Evolutionary conservation across 2,888 invertebrate species (phyloP).

Genomic region (Cheilosia pagana): DNA sequence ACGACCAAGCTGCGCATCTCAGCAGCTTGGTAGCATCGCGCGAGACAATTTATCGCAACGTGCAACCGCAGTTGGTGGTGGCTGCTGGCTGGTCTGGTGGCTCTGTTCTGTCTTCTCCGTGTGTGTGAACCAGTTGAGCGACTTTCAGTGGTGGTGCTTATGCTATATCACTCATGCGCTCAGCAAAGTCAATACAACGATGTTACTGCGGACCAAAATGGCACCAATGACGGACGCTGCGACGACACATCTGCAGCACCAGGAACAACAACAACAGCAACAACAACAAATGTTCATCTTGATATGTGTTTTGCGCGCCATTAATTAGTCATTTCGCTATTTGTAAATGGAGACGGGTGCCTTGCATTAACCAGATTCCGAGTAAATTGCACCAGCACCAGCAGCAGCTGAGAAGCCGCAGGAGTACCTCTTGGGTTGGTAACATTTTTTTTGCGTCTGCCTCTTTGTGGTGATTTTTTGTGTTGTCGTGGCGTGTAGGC

Average conservation of each 20-base stretch:
- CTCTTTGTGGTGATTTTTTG: slow-evolving; percentile 12
- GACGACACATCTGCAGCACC: slow-evolving; percentile 66
- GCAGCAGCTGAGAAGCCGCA: slow-evolving; percentile 54
- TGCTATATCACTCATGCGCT: slow-evolving; percentile 74
- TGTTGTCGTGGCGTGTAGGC: slow-evolving; percentile 58
- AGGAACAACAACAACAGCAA: slow-evolving; percentile 40
- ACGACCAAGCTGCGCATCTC: slow-evolving; percentile 5
- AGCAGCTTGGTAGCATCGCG: slow-evolving; percentile 3
- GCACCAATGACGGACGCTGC: slow-evolving; percentile 71
- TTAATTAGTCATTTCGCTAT: slow-evolving; percentile 79
- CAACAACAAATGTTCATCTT: slow-evolving; percentile 77
- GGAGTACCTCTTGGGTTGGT: slow-evolving; percentile 67
- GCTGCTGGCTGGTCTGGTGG: neutral
- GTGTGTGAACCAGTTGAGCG: slow-evolving; percentile 72
- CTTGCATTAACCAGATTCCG: slow-evolving; percentile 78
- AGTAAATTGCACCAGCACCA: slow-evolving; percentile 76
- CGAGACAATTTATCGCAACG: slow-evolving; percentile 42
- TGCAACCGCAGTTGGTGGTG: slow-evolving; percentile 41
- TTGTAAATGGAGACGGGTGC: slow-evolving; percentile 78
- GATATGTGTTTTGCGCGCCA: slow-evolving; percentile 79
- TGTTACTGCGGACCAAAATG: slow-evolving; percentile 67
- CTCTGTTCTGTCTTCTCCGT: neutral
- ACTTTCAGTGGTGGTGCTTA: slow-evolving; percentile 68
- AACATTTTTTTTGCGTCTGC: slow-evolving; percentile 24
- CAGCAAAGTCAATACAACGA: slow-evolving; percentile 64